Percentiles rank a stretch among this genome's conserved stretches.
Conservation (phyloP, 1,140 invertebrate genomes). For the Mya arenaria region DNA sequence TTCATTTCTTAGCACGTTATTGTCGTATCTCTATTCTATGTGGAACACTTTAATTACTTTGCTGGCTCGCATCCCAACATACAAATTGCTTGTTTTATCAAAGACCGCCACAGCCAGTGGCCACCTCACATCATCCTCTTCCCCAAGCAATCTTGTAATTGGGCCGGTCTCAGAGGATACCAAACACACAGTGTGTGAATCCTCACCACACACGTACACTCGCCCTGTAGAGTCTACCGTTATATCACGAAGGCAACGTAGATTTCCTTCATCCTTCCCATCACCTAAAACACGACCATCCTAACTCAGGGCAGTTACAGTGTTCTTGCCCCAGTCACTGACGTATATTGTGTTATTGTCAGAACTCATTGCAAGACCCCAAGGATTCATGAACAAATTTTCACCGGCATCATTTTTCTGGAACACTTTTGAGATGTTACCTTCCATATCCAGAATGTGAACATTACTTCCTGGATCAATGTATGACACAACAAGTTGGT, state of each 20-base stretch:
- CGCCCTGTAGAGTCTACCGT: neutral
- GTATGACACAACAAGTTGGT: neutral
- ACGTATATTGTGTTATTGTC: neutral
- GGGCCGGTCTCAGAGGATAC: neutral
- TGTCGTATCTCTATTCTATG: too few relatives aligned
- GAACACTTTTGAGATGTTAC: conserved; percentile 2
- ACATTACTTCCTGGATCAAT: neutral
- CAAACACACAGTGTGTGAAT: conserved; percentile 10
- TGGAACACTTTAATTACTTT: neutral
- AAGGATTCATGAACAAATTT: neutral
- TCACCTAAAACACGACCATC: neutral
- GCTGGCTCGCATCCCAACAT: neutral
- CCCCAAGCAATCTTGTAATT: neutral
- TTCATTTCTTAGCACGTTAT: too few relatives aligned
- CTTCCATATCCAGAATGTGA: conserved; percentile 15
- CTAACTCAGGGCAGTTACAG: neutral
- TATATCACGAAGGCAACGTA: neutral
- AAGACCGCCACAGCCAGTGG: conserved; percentile 3
- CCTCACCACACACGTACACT: conserved; percentile 14
- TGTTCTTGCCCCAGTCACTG: neutral
- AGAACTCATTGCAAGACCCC: neutral
- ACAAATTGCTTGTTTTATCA: neutral
- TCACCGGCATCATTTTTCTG: neutral
- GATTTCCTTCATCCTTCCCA: conserved; percentile 9
- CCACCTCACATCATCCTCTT: neutral